Conservation (phyloP, 2,888 invertebrate species). For the Hirtodrosophila histrioides region DNA sequence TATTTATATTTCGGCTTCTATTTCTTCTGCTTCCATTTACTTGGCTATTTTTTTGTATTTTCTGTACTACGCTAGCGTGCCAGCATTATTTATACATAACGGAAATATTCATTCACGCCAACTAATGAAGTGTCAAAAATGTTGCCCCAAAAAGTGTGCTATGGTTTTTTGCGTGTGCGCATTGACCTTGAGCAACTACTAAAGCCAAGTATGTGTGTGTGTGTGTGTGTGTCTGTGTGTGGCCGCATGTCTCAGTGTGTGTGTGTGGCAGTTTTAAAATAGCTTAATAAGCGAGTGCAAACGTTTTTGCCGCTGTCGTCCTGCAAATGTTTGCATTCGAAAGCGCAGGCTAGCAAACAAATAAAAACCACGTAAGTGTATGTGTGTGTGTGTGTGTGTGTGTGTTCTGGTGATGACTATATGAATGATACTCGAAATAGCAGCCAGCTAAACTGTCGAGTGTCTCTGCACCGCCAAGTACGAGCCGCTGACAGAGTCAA, state of each 20-base stretch:
- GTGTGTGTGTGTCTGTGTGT: conserved; percentile 13
- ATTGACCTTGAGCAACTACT: conserved; percentile 57
- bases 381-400: conserved; percentile 14
- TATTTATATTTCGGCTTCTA: conserved; percentile 5
- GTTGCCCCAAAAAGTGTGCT: conserved; percentile 61
- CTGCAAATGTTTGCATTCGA: conserved; percentile 61
- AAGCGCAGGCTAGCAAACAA: conserved; percentile 52
- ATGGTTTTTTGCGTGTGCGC: conserved; percentile 42
- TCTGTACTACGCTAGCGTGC: conserved; percentile 39
- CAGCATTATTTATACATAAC: conserved; percentile 59
- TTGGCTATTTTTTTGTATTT: conserved; percentile 7
- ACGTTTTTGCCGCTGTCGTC: conserved; percentile 17
- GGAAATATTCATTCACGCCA: conserved; percentile 68
- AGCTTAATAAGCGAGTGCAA: conserved; percentile 63
- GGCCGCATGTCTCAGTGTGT: conserved; percentile 25
- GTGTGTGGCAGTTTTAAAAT: conserved; percentile 62
- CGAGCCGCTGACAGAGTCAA: conserved; percentile 22
- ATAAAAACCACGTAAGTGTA: conserved; percentile 34
- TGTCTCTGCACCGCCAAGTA: conserved; percentile 23
- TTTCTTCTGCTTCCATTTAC: no score
- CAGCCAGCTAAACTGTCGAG: conserved; percentile 44
- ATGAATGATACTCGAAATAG: conserved; percentile 54
- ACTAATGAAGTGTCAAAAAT: conserved; percentile 76
- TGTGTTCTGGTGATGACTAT: conserved; percentile 46
- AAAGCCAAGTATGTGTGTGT: conserved; percentile 11